These are phyloP conservation scores for Clarias macrocephalus DNA, from an alignment of 2,113 vertebrate species.

Conservation along the genomic window DNA sequence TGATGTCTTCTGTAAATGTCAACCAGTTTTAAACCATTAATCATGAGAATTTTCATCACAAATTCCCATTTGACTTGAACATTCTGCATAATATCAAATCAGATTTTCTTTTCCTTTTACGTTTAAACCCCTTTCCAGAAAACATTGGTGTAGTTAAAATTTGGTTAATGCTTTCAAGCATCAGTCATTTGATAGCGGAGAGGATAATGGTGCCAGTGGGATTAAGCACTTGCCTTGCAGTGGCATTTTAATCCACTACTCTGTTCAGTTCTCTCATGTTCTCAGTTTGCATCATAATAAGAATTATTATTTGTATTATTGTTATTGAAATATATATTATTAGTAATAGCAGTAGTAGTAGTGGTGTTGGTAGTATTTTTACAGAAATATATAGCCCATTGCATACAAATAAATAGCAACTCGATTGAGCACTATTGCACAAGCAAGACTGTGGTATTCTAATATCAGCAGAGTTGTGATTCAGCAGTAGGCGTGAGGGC, in stretches of 20 bases:
- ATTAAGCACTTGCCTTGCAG: background rate
- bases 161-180: background rate
- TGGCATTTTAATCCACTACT: background rate
- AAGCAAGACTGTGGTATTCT: background rate
- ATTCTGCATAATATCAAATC: too few species aligned
- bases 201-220: background rate
- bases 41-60: too few species aligned
- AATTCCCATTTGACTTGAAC: too few species aligned
- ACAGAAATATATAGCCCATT: too few species aligned
- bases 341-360: too few species aligned
- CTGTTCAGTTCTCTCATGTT: background rate
- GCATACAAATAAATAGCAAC: background rate
- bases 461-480: background rate
- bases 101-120: background rate
- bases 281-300: background rate
- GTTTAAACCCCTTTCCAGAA: background rate
- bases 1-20: too few species aligned
- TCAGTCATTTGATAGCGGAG: background rate
- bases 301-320: too few species aligned
- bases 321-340: too few species aligned
- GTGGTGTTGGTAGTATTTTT: too few species aligned
- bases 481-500: background rate
- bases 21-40: too few species aligned
- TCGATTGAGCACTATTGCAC: background rate
- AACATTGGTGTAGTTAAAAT: background rate